These are phyloP conservation scores for Mesorhabditis spiculigera DNA, from an alignment of 2,888 invertebrate species.

Conservation along the genomic window DNA sequence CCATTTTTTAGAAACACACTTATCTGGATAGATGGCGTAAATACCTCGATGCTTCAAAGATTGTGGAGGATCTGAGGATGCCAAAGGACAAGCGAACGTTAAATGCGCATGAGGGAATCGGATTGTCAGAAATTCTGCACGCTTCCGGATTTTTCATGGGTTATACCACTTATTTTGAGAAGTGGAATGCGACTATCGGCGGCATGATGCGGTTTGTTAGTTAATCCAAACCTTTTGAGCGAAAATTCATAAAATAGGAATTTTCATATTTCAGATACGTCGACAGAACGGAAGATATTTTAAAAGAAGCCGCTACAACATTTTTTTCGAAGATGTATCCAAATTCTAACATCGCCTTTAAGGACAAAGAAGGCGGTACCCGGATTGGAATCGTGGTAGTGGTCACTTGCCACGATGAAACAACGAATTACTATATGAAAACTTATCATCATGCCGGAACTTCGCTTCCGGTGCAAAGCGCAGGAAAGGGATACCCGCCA, in stretches of 20 bases:
- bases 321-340: conserved; percentile 21
- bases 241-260: conserved; percentile 22
- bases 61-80: neutral
- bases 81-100: conserved; percentile 14
- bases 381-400: conserved; percentile 20
- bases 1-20: conserved; percentile 10
- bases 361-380: conserved; percentile 19
- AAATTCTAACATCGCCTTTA: conserved; percentile 18
- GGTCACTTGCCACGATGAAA: conserved; percentile 17
- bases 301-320: conserved; percentile 21
- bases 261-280: conserved; percentile 20
- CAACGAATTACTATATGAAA: conserved; percentile 21
- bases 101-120: conserved; percentile 19
- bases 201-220: conserved; percentile 23
- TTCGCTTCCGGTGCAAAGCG: conserved; percentile 20
- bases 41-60: neutral
- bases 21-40: neutral
- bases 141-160: conserved; percentile 21
- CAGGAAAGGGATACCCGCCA: conserved; percentile 20
- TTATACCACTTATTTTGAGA: conserved; percentile 13
- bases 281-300: conserved; percentile 17
- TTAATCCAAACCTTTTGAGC: conserved; percentile 17
- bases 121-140: conserved; percentile 17
- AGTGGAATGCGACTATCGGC: conserved; percentile 20
- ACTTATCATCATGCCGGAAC: conserved; percentile 24